Evolutionary conservation across 2,113 vertebrate genomes (phyloP), one percentile per base, ranked within the genome.

Genomic region (Chrysemys picta): DNA sequence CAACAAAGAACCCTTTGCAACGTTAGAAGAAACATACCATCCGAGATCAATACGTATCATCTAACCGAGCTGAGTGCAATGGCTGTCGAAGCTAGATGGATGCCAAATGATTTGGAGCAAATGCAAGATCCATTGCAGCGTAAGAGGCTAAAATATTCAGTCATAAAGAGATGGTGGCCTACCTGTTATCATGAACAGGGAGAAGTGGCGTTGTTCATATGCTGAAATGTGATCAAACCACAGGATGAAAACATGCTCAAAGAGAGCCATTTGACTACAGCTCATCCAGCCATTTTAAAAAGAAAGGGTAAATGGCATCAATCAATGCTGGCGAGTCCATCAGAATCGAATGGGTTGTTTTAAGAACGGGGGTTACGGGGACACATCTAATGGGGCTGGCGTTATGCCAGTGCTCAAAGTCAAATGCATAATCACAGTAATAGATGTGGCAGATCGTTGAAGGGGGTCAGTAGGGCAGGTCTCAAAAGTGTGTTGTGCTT

Each of bases 11-110:
- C 42, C 56, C 79, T 11, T 10, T 35, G 59, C 76, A 89, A 52
- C 24, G 22, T 47, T 42, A 16, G n/a, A 93, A 35, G 78, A 83
- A 42, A 52, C n/a, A 88, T 69, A 4, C 17, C 47, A 25, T 1
- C 5, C 16, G 59, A 57, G 69, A 88, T 93, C 27, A 29, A 56
- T 27, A 50, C 0, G 0, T 22, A 82, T 54, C n/a, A 84, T 83
- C 14, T 25, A 50, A 57, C 12, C 35, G 0, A 2, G 12, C 85
- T 0, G 0, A 72, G 31, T 2, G 42, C 0, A 11, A 59, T 3
- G 62, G 62, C 2, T 69, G 2, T 1, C 1, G n/a, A 31, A 59
- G 81, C 59, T 31, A 42, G 84, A 3, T 5, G 35, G 62, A 5
- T 14, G 31, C 78, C 29, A 80, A 57, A 82, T 8, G 82, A 82